Conservation (phyloP, 2,113 vertebrate genomes). For the Centrocercus urophasianus region DNA sequence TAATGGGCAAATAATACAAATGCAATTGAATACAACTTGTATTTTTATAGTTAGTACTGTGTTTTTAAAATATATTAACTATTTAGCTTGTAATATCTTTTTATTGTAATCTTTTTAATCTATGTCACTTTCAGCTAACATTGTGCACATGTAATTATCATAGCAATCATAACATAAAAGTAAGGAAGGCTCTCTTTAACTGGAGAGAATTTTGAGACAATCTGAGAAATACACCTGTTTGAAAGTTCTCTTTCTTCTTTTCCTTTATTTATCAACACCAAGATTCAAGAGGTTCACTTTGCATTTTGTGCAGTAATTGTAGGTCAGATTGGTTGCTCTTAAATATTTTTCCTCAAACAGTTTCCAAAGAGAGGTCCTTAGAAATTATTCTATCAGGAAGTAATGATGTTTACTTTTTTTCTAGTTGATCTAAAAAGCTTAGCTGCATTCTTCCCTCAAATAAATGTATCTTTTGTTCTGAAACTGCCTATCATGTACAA, state of each 20-base stretch:
- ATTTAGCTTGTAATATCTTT: not conserved
- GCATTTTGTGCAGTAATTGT: not conserved
- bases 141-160: not conserved
- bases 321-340: not conserved
- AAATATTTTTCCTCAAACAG: not conserved
- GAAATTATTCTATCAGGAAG: fast-evolving
- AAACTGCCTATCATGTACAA: not conserved
- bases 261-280: not conserved
- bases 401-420: not conserved
- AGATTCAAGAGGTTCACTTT: not conserved
- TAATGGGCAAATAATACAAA: not conserved
- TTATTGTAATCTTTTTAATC: not conserved
- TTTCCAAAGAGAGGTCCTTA: not conserved
- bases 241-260: not conserved
- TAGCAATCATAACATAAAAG: not conserved
- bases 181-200: not conserved
- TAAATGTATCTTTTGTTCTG: not conserved
- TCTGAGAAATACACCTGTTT: not conserved
- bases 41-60: not conserved
- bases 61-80: not conserved
- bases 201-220: not conserved
- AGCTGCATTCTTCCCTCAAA: not conserved
- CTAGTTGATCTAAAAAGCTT: not conserved
- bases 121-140: not conserved
- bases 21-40: not conserved